Evolutionary conservation across 2,888 invertebrate genomes (phyloP).

Genomic region (Pseudococcus longispinus): DNA sequence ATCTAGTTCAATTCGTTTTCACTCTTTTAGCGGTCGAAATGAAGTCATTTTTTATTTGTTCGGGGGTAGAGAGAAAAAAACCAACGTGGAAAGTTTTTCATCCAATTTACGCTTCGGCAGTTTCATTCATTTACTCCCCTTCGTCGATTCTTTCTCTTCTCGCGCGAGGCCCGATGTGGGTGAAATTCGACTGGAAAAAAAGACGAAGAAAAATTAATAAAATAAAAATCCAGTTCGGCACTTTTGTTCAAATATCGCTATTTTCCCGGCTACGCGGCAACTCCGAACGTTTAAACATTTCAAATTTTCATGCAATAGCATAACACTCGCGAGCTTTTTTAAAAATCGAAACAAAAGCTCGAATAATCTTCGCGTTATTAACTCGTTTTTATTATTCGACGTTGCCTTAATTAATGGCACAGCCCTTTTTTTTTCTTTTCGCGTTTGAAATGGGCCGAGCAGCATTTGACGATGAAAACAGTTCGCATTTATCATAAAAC

Average conservation of each 20-base stretch:
- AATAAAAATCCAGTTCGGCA: neutral
- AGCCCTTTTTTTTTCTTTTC: neutral
- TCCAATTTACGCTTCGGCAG: slow-evolving; percentile 39
- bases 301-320: neutral
- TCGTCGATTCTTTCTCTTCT: slow-evolving; percentile 10
- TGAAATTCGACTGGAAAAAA: slow-evolving; percentile 20
- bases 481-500: too few species aligned
- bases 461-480: too few species aligned
- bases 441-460: too few species aligned
- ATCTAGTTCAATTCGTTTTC: slow-evolving; percentile 51
- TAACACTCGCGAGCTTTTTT: neutral
- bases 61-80: neutral
- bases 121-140: slow-evolving; percentile 36
- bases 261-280: neutral
- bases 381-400: slow-evolving; percentile 14
- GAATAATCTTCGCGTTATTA: slow-evolving; percentile 27
- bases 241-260: neutral
- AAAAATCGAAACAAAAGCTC: neutral
- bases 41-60: slow-evolving; percentile 49
- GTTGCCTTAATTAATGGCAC: slow-evolving; percentile 4
- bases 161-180: neutral
- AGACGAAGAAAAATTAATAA: slow-evolving; percentile 16
- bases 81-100: neutral
- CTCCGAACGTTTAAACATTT: slow-evolving; percentile 30
- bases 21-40: slow-evolving; percentile 38